Conservation (phyloP, 2,797 vertebrate species). For the Yasuhikotakia modesta region DNA sequence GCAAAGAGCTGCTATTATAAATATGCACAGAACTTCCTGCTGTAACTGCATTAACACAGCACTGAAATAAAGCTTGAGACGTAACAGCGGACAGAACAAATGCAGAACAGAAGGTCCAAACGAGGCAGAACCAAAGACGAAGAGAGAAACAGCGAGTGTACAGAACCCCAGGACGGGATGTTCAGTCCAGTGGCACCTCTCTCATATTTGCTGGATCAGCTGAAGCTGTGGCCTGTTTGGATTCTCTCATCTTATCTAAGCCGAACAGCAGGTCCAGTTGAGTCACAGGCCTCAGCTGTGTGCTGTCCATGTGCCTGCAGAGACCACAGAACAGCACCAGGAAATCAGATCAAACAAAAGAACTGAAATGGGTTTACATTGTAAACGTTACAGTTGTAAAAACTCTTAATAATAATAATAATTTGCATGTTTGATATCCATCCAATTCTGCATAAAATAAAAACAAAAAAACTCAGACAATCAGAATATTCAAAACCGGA, state of each 20-base stretch:
- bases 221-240: conserved; percentile 68
- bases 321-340: conserved; percentile 25
- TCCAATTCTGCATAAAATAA: no score
- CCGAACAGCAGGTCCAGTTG: conserved; percentile 82
- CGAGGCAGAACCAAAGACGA: not conserved
- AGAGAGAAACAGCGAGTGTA: not conserved
- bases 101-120: not conserved
- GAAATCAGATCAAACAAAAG: conserved; percentile 2
- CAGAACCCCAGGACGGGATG: not conserved
- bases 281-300: conserved; percentile 75
- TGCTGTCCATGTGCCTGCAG: conserved; percentile 64
- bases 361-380: no score
- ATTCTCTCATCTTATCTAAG: conserved; percentile 82
- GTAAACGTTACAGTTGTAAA: no score
- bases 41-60: not conserved
- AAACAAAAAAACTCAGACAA: no score
- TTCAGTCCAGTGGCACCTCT: conserved; percentile 76
- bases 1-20: not conserved
- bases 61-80: not conserved
- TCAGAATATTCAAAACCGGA: no score
- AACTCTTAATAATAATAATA: no score
- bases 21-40: not conserved
- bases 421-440: no score
- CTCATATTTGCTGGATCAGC: conserved; percentile 41
- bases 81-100: not conserved